These are phyloP conservation scores for Diadema setosum DNA, from an alignment of 35 echinoderm and acorn worm species.

Conservation along the genomic window DNA sequence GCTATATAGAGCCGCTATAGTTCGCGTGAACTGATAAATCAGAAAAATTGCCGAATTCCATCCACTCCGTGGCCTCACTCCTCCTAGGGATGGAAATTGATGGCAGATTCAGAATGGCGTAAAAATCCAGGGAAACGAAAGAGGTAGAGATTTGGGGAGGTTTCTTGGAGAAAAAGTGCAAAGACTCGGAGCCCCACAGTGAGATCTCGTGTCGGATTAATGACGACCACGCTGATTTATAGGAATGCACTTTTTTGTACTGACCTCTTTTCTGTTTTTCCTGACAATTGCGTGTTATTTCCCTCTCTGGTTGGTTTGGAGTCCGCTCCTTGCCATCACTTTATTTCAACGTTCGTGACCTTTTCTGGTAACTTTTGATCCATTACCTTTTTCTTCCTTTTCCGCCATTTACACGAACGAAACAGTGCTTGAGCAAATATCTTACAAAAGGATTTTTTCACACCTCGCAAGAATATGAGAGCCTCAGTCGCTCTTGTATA, in stretches of 20 bases:
- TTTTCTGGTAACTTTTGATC: not conserved
- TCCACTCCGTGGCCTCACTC: not conserved
- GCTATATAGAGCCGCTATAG: no score
- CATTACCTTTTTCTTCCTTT: not conserved
- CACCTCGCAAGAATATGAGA: no score
- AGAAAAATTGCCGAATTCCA: no score
- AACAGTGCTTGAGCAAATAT: no score
- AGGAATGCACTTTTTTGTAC: conserved; percentile 13
- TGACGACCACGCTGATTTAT: conserved; percentile 9
- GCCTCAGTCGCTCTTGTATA: no score
- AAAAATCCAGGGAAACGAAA: not conserved
- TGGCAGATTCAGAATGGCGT: not conserved
- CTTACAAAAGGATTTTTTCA: no score
- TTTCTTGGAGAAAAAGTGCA: not conserved
- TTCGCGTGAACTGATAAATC: not conserved
- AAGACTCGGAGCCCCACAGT: not conserved
- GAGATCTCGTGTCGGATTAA: not conserved
- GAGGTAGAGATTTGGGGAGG: not conserved
- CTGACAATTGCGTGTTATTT: no score
- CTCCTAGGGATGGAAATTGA: not conserved
- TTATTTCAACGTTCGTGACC: no score
- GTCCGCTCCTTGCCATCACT: no score
- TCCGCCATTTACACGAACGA: no score
- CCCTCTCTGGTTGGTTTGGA: no score
- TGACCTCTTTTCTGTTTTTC: not conserved